Base-by-base conservation (phyloP, 2,113 vertebrate species). In the Heptranchias perlo region DNA sequence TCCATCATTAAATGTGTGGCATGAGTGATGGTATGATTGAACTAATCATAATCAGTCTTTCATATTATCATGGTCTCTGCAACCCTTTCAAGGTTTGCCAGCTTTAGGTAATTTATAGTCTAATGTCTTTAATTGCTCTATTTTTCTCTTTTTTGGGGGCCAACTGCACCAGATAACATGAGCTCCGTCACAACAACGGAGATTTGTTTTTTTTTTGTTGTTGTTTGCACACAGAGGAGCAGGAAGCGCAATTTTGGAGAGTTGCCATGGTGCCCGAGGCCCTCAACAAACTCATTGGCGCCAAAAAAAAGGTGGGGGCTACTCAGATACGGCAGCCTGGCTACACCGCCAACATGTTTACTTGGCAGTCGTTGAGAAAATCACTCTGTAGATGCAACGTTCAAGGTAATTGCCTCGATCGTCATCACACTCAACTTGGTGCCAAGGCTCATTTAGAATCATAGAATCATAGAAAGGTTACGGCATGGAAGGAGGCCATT, bases 1-100 rank as follows among this genome's bases (percentile, higher is more conserved):
- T 97, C 98, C 97, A 97, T 98, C 97, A 96, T 96, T 97, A 62
- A 96, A 98, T 97, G 98, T 97, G 96, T 97, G 97, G 97, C 97
- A 97, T 97, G 96, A 97, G 97, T 97, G 96, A 96, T 97, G 97
- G 96, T 96, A 96, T 97, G 98, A 98, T 98, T 98, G 97, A 97
- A 96, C 98, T 97, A 97, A 98, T 97, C 97, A 87, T 98, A 98
- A 98, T 97, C 97, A 62, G 89, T 96, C 96, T 97, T 96, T 97
- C 97, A 97, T 14, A 96, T 97, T 97, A 97, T 97, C 97, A 97
- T 96, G 97, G 98, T 97, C 96, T 96, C 11, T 18, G 97, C 97
- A 97, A 97, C 64, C 96, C 97, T 98, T 97, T 97, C 96, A 97
- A 97, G 97, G 96, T 97, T 96, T 97, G 97, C 97, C 97, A 97